Conservation (phyloP, 23 tunicate species). For the Botrylloides violaceus region DNA sequence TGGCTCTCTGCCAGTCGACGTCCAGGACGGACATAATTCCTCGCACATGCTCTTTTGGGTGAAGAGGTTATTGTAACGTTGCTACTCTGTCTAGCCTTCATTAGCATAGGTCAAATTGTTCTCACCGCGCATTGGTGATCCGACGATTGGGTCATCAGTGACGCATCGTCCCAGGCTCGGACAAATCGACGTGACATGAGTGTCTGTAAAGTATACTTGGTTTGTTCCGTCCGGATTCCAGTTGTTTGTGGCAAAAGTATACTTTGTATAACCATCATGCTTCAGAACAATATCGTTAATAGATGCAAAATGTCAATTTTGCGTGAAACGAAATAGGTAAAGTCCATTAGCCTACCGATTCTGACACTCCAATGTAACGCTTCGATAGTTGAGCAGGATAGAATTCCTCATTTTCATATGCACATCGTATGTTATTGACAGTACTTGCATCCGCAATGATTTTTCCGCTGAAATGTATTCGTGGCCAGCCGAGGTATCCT, state of each 20-base stretch:
- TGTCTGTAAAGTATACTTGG: constrained; percentile 15
- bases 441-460: not conserved
- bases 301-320: not conserved
- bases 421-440: constrained; percentile 10
- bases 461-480: constrained; percentile 21
- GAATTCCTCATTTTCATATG: constrained; percentile 3
- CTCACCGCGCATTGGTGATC: constrained; percentile 2
- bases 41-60: constrained; percentile 8
- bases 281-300: not conserved
- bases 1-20: constrained; percentile 20
- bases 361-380: not conserved
- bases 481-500: constrained; percentile 15
- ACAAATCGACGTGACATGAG: constrained; percentile 18
- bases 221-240: constrained; percentile 29
- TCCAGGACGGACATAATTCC: constrained; percentile 16
- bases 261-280: not conserved
- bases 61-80: no score
- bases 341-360: constrained; percentile 1
- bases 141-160: constrained; percentile 12
- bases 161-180: not conserved
- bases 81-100: no score
- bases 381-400: constrained; percentile 2
- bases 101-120: not conserved
- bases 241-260: not conserved
- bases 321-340: not conserved